Evolutionary conservation across 2,888 invertebrate species (phyloP).

Genomic region (Agrochola circellaris): DNA sequence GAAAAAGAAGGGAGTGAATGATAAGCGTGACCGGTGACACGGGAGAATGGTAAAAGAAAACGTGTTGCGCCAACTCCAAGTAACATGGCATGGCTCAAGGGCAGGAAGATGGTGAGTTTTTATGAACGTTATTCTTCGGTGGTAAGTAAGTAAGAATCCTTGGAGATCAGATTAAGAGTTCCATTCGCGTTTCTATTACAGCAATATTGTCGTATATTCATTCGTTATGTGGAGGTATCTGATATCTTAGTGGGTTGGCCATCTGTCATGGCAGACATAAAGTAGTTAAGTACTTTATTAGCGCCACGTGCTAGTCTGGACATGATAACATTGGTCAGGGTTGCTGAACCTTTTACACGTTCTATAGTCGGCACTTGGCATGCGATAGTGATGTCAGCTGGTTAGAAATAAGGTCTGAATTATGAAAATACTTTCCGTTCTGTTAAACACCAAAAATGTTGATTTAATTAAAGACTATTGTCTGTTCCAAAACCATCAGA

Average conservation of each 20-base stretch:
- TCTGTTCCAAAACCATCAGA: no score
- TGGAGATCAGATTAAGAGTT: neutral
- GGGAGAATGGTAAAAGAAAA: no score
- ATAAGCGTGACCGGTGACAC: no score
- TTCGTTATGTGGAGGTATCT: neutral
- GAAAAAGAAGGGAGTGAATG: no score
- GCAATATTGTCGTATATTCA: neutral
- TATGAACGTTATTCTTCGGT: no score
- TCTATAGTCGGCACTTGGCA: conserved; percentile 16
- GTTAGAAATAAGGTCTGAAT: neutral
- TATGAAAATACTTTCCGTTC: neutral
- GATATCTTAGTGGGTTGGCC: neutral
- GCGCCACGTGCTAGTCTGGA: conserved; percentile 35
- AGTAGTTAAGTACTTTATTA: conserved; percentile 25
- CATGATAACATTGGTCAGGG: conserved; percentile 26
- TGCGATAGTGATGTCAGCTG: conserved; percentile 5
- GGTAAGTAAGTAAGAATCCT: no score
- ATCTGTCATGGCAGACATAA: conserved; percentile 46
- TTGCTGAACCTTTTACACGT: conserved; percentile 42
- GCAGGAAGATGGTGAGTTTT: no score
- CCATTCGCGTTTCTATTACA: neutral
- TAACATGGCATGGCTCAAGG: no score
- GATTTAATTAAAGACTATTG: neutral
- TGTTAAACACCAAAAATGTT: neutral
- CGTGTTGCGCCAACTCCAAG: no score